Evolutionary conservation across 1,140 invertebrate genomes (phyloP), one percentile per base, ranked within the genome.

Genomic region (Glossosoma conforme): DNA sequence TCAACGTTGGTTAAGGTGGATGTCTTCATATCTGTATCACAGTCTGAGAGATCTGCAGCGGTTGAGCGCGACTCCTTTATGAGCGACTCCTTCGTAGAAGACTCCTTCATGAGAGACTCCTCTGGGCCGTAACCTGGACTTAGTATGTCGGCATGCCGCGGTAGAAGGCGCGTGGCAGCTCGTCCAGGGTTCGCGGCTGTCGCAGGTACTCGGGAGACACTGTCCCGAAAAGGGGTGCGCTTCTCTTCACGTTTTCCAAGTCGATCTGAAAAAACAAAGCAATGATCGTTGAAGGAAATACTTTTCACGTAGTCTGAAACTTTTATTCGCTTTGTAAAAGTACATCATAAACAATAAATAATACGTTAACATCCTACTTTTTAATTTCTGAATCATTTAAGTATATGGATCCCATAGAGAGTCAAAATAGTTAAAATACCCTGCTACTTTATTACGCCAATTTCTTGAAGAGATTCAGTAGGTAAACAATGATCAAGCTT

Each of bases 191-290:
- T n/a, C 56, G 32, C 2, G 56, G 56, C n/a, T 45, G 19, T 43
- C 55, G 41, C 24, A 53, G 33, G 24, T 58, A 58, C 32, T 58
- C 55, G 2, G 55, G 55, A 10, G 55, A 58, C 11, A 58, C 55
- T 24, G 55, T 58, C 11, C 55, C 55, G 41, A 58, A 58, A 6
- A 58, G 24, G 17, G 55, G 55, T 10, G 50, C 55, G 25, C 50
- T 53, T 35, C 55, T 37, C 19, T 43, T 41, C 2, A 56, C 42
- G 37, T 18, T 53, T 6, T 58, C 55, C 20, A 53, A 11, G 36
- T 58, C 45, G 9, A 52, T 43, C 54, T 56, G 44, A 1, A 36
- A 37, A 48, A 21, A 24, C 32, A 46, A 44, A 49, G n/a, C n/a
- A n/a, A n/a, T n/a, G n/a, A n/a, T n/a, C n/a, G n/a, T n/a, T n/a